Base-by-base conservation (phyloP, 2,888 invertebrate genomes). In the Drosophila nigritarsus region DNA sequence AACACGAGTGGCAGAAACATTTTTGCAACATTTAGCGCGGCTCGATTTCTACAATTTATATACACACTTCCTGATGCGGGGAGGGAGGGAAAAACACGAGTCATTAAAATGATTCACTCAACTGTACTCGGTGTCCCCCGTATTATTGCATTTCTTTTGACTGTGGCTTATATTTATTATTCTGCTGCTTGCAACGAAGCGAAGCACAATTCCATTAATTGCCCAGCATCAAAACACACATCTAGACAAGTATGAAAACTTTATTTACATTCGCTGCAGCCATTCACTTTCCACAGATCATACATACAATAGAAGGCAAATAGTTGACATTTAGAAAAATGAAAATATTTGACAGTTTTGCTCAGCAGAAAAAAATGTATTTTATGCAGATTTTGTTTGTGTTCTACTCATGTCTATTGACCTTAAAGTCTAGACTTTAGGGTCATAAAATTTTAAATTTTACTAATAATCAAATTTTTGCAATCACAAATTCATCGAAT, bases 61-160 rank as follows among this genome's bases (percentile, higher is more conserved):
- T 62, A 63, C 53, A 65, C 40, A 70, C 55, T 65, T 78, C 58
- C 59, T 11, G 36, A 13, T 7, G 11, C 13, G 3, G 32, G 6
- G 64, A 32, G 29, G 40, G 65, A 5, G 48, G 64, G 61, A 71
- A 69, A 60, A 80, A 80, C 70, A 80, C 65, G 75, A 83, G 78
- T 85, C 80, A 85, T 85, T 83, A 85, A 85, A 83, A 85, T 85
- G 83, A 83, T 85, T 82, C 80, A 83, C 78, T 80, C 86, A 80
- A 84, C 86, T 85, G 83, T 80, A 78, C 59, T 66, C 64, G 53
- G 40, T 75, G 53, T 76, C 65, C 53, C 60, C 42, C 53, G n/a
- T 59, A 70, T 64, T 73, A 63, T 73, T 67, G 53, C 45, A 60
- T 42, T 51, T 60, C 34, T 65, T 68, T 75, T 73, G 51, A 24